Percentiles rank a stretch among this genome's conserved stretches.
phyloP scores from a whole-genome alignment of 2,113 vertebrate genomes.

The Tonatia bakeri region DNA sequence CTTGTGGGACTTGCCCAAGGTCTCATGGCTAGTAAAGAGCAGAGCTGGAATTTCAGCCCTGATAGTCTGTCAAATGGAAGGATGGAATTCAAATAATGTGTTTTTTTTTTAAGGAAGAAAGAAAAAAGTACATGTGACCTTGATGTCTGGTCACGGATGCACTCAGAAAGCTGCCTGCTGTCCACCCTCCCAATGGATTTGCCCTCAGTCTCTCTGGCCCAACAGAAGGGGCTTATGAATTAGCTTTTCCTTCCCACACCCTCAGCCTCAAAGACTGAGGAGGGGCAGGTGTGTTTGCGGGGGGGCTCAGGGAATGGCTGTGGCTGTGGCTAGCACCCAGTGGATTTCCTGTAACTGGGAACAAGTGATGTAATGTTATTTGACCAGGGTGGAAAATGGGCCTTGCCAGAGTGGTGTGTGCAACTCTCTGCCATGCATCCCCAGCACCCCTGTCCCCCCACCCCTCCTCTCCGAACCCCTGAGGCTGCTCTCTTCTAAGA shows the following conservation, averaged over 20 bases:
- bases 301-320: slow-evolving; percentile 43
- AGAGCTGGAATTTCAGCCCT: background rate
- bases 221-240: background rate
- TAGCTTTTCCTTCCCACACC: slow-evolving; percentile 13
- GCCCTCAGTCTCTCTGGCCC: background rate
- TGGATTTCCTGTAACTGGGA: slow-evolving; percentile 58
- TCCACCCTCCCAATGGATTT: background rate
- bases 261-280: background rate
- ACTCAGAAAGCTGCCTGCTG: background rate
- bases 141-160: background rate
- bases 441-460: background rate
- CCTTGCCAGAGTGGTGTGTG: background rate
- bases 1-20: background rate
- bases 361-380: slow-evolving; percentile 49
- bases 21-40: background rate
- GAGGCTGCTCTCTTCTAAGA: background rate
- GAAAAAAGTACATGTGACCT: background rate
- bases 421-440: fast-evolving
- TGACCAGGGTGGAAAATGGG: background rate
- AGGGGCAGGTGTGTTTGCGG: slow-evolving; percentile 17
- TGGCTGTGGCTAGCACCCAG: background rate
- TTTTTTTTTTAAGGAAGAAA: background rate
- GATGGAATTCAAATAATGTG: background rate
- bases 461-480: background rate
- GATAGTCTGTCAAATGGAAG: background rate